Conservation (phyloP, 1,140 invertebrate species). For the Euwallacea similis region DNA sequence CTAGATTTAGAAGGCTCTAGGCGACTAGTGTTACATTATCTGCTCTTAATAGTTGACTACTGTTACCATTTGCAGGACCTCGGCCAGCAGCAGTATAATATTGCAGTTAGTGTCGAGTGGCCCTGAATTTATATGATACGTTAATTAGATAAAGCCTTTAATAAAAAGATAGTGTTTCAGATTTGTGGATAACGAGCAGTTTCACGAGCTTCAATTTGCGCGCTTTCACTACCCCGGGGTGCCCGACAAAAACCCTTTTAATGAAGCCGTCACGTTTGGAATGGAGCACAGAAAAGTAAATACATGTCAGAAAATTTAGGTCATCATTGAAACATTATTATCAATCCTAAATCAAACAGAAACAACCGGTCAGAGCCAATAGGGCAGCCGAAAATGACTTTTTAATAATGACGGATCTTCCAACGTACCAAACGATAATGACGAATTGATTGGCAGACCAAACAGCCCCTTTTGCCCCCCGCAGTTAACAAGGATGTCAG, state of each 20-base stretch:
- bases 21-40: slow-evolving; percentile 5
- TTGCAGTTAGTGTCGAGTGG: slow-evolving; percentile 26
- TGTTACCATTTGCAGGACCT: slow-evolving; percentile 13
- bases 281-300: too few relatives aligned
- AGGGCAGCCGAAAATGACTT: slow-evolving; percentile 26
- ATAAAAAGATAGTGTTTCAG: slow-evolving; percentile 11
- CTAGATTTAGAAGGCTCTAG: slow-evolving; percentile 5
- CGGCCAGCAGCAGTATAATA: slow-evolving; percentile 24
- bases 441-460: slow-evolving; percentile 31
- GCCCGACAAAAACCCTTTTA: not conserved
- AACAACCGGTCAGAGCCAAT: slow-evolving; percentile 14
- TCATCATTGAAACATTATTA: slow-evolving; percentile 8
- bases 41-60: slow-evolving; percentile 16
- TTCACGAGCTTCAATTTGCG: not conserved
- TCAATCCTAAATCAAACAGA: slow-evolving; percentile 20
- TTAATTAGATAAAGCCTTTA: slow-evolving; percentile 27
- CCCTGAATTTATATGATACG: slow-evolving; percentile 25
- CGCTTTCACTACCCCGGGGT: not conserved
- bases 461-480: slow-evolving; percentile 18
- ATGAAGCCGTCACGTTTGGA: not conserved
- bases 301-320: not conserved
- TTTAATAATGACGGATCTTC: slow-evolving; percentile 29
- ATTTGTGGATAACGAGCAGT: slow-evolving; percentile 12
- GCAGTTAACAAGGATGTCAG: slow-evolving; percentile 33
- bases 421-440: slow-evolving; percentile 28